Evolutionary conservation across 2,113 vertebrate species (phyloP).

Genomic region (Cinclus cinclus): DNA sequence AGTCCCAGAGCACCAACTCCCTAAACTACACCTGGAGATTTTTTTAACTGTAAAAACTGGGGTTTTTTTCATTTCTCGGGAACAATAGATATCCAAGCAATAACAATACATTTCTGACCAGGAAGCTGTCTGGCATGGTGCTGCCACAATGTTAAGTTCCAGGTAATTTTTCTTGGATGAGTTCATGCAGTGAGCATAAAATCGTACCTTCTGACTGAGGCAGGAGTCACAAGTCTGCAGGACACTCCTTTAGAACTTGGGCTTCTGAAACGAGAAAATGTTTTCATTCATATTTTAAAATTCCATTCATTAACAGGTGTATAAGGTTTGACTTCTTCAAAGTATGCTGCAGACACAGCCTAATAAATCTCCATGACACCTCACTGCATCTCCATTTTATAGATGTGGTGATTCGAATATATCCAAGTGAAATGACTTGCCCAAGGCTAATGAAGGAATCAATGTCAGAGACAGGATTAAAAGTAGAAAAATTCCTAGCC

Average conservation of each 20-base stretch:
- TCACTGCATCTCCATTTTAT: slow-evolving; percentile 65
- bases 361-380: slow-evolving; percentile 68
- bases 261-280: slow-evolving; percentile 20
- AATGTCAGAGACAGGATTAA: slow-evolving; percentile 68
- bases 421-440: slow-evolving; percentile 71
- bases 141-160: background rate
- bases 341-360: slow-evolving; percentile 54
- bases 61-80: background rate
- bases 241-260: background rate
- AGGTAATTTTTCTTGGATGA: background rate
- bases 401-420: slow-evolving; percentile 66
- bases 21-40: background rate
- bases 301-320: slow-evolving; percentile 66
- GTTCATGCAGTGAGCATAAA: background rate
- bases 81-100: background rate
- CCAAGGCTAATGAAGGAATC: slow-evolving; percentile 69
- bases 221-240: background rate
- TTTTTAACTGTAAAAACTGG: background rate
- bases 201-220: background rate
- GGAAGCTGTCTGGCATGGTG: background rate
- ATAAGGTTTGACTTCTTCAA: slow-evolving; percentile 58
- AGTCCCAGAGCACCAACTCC: background rate
- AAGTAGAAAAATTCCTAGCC: slow-evolving; percentile 67
- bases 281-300: slow-evolving; percentile 63
- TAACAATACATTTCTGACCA: background rate